Evolutionary conservation across 2,888 invertebrate genomes (phyloP), one percentile per base, ranked within the genome.

Genomic region (Lycophotia porphyrea): DNA sequence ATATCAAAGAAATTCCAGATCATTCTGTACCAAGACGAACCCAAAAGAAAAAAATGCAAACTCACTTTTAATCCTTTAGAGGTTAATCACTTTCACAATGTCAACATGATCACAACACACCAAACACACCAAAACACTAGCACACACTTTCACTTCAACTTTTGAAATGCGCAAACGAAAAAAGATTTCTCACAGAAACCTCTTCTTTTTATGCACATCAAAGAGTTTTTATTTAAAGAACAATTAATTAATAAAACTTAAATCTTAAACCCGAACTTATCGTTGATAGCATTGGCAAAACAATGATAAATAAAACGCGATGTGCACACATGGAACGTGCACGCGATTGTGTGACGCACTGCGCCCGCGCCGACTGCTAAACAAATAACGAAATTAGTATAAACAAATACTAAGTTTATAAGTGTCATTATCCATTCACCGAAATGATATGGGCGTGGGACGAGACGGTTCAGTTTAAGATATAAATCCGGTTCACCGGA

Each of bases 291-390:
- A 76, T 75, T 75, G 60, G 74, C 63, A 66, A 78, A 88, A 84
- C 78, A 84, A 84, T 84, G 88, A 88, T 87, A 39, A 78, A 74
- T 74, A 80, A 60, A 73, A 73, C 66, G 42, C 63, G 58, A 72
- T 55, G 71, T 65, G 74, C 58, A 1, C 47, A 65, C 68, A 60
- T 67, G 60, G 27, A 64, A 64, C 68, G 80, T 58, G 73, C 63
- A 58, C 24, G 58, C 63, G 63, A 63, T 66, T 71, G 27, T 44
- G 47, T 74, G 74, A 72, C 87, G 84, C 70, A 72, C 74, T 71
- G 74, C 74, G 52, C 49, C n/a, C 42, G 70, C 69, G 64, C 21
- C 44, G 69, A 31, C 63, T 55, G 68, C 73, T 70, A 65, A 76
- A 58, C 83, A 74, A 78, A 78, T 82, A 74, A 61, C 31, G 69